These are phyloP conservation scores for Cepaea hortensis DNA, from an alignment of 2,888 invertebrate genomes.

Conservation along the genomic window DNA sequence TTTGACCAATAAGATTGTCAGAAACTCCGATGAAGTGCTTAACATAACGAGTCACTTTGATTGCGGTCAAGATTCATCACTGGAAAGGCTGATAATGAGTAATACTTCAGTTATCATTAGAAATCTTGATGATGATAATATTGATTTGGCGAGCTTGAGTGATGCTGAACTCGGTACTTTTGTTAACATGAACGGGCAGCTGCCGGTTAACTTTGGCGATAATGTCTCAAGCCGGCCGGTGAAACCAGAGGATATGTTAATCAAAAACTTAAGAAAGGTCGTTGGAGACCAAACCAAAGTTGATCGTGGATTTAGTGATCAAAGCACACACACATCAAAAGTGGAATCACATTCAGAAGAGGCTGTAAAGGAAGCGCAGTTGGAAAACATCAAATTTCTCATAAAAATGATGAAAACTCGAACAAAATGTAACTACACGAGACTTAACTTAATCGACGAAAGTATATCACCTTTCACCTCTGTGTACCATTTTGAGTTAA, in stretches of 20 bases:
- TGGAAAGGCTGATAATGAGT: constrained; percentile 34
- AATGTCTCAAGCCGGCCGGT: not conserved
- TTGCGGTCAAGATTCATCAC: constrained; percentile 42
- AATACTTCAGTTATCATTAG: constrained; percentile 21
- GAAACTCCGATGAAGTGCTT: not conserved
- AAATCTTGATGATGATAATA: not conserved
- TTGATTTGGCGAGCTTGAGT: not conserved
- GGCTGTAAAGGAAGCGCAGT: not conserved
- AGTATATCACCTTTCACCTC: constrained; percentile 17
- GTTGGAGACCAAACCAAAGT: not conserved
- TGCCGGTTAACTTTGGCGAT: not conserved
- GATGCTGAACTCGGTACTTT: not conserved
- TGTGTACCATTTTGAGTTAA: constrained; percentile 33
- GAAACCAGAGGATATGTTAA: constrained; percentile 34
- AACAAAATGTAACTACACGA: constrained; percentile 31
- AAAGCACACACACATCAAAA: not conserved
- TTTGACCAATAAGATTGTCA: not conserved
- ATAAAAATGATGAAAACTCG: constrained; percentile 5
- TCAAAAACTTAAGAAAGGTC: not conserved
- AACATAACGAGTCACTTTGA: constrained; percentile 38
- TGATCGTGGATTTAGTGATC: not conserved
- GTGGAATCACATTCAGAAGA: not conserved
- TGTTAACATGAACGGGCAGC: not conserved
- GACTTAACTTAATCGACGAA: constrained; percentile 41
- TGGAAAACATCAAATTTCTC: not conserved